Base-by-base conservation (phyloP, 1,140 invertebrate genomes). In the Trissolcus basalis region DNA sequence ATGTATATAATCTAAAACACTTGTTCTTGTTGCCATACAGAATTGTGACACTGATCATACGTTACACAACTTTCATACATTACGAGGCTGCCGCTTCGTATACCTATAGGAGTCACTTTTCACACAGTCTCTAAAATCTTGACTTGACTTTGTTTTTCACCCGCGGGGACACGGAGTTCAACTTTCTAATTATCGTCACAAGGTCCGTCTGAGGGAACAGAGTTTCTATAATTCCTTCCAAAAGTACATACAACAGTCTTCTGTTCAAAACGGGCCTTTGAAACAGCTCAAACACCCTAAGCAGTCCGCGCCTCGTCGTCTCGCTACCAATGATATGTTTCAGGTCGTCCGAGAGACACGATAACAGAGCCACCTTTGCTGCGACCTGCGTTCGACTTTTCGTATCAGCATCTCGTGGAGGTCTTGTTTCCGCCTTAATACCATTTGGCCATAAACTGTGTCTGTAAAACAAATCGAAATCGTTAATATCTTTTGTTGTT, bases 241-340 rank as follows among this genome's bases (percentile, higher is more conserved):
- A 86, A 8, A 98, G 86, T n/a, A 98, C 95, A 80, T 96, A 95
- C 12, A 96, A 84, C 50, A 98, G 89, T 80, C 97, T 91, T 79
- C 92, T 91, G 87, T 98, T 98, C 16, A 98, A 90, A 59, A 93
- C 91, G 78, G 93, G 92, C 69, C 94, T 91, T 90, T 98, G 96
- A 79, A 97, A 93, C 73, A 97, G 89, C 80, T 96, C 94, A 83
- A 97, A 98, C 3, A 97, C 92, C 33, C 93, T 93, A n/a, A 96
- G 86, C 0, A 98, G 89, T n/a, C 97, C 97, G 59, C 93, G 91
- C 27, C 95, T 89, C 6, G 96, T 95, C 5, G 96, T 96, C 80
- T 97, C 95, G 71, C 93, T 95, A 0, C 97, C 97, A 69, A 98
- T 94, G 75, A 98, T 93, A 84, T 96, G 95, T 81, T 95, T 93